Conservation (phyloP, 2,113 vertebrate genomes). For the Coracopsis vasa region DNA sequence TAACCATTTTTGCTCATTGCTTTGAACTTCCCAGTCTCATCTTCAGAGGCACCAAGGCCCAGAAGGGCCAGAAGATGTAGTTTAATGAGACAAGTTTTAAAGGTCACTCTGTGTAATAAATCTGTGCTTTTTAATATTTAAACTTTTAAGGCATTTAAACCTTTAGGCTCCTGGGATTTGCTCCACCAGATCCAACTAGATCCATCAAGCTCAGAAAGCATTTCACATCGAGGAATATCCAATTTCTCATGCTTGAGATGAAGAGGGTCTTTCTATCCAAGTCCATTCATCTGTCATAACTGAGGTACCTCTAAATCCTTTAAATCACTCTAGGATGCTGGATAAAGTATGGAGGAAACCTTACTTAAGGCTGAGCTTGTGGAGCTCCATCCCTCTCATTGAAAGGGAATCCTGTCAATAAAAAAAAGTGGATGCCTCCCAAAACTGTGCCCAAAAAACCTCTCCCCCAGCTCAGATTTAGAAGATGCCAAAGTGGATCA, state of each 20-base stretch:
- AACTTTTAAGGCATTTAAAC: constrained; percentile 69
- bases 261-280: constrained; percentile 22
- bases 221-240: neutral
- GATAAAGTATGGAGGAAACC: neutral
- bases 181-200: constrained; percentile 53
- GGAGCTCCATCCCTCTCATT: neutral
- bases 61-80: constrained; percentile 65
- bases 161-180: constrained; percentile 54
- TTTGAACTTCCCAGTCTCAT: constrained; percentile 40
- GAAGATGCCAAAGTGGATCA: neutral
- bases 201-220: constrained; percentile 23
- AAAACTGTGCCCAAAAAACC: neutral
- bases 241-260: constrained; percentile 15
- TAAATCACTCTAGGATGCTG: neutral
- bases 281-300: constrained; percentile 16
- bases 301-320: neutral
- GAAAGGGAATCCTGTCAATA: neutral
- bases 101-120: constrained; percentile 69
- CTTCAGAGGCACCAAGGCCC: constrained; percentile 25
- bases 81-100: constrained; percentile 73
- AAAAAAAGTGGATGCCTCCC: neutral
- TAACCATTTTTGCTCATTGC: constrained; percentile 63
- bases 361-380: neutral
- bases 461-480: neutral
- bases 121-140: constrained; percentile 63